These are phyloP conservation scores for Chaenodraco wilsoni DNA, from an alignment of 2,797 vertebrate species.

Conservation along the genomic window DNA sequence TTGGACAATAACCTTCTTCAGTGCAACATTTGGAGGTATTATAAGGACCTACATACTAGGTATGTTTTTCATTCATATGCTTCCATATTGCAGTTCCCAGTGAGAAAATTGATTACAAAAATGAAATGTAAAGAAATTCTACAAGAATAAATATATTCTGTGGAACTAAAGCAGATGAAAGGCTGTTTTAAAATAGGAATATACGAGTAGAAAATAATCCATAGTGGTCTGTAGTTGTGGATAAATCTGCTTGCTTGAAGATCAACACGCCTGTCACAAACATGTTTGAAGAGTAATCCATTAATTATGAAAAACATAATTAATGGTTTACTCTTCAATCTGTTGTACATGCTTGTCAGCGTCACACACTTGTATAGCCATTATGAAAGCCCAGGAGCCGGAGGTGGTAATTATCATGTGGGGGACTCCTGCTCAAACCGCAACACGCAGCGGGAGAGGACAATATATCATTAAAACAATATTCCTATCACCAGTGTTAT, in stretches of 20 bases:
- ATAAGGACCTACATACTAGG: background rate
- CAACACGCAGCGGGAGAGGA: constrained; percentile 16
- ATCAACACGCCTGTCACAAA: constrained; percentile 47
- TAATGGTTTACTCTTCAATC: constrained; percentile 61
- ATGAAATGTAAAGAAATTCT: background rate
- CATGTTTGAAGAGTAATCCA: constrained; percentile 45
- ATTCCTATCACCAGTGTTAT: constrained; percentile 41
- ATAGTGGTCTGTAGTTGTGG: constrained; percentile 23
- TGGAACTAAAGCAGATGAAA: background rate
- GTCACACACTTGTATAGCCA: constrained; percentile 48
- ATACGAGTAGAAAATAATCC: background rate
- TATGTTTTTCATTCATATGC: background rate
- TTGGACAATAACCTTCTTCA: constrained; percentile 67
- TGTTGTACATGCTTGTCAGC: constrained; percentile 50
- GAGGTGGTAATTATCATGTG: constrained; percentile 46
- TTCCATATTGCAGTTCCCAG: background rate
- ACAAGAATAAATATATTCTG: constrained; percentile 4
- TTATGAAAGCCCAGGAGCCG: constrained; percentile 39
- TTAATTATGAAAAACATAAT: constrained; percentile 54
- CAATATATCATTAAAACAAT: constrained; percentile 25
- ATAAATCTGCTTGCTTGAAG: constrained; percentile 42
- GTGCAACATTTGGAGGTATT: constrained; percentile 37
- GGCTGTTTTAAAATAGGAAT: background rate
- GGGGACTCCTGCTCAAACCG: constrained; percentile 31
- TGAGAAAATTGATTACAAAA: background rate